Percentiles rank a stretch among this genome's conserved stretches.
Evolutionary conservation across 1,140 invertebrate species (phyloP).

Genomic region (Macrobrachium rosenbergii): DNA sequence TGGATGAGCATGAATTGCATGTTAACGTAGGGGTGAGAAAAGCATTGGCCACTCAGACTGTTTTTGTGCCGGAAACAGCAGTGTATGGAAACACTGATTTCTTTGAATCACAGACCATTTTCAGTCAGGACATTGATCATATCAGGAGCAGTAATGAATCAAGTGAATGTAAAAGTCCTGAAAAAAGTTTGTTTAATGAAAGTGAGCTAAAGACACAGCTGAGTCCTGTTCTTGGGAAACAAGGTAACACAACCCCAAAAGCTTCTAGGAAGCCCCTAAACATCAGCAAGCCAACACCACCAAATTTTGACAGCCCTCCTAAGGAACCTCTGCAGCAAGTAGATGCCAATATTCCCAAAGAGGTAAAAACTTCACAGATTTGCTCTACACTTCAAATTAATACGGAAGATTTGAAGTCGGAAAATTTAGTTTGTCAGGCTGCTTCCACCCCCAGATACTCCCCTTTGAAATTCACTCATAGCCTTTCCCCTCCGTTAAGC

Average conservation of each 20-base stretch:
- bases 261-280: background rate
- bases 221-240: slow-evolving; percentile 7
- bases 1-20: background rate
- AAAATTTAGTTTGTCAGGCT: background rate
- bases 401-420: no score
- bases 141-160: background rate
- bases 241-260: background rate
- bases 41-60: background rate
- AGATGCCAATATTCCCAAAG: background rate
- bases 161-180: background rate
- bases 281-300: background rate
- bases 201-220: background rate
- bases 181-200: background rate
- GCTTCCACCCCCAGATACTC: background rate
- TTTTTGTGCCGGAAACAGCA: background rate
- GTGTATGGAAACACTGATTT: background rate
- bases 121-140: background rate
- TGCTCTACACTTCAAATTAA: no score
- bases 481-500: background rate
- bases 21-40: background rate
- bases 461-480: background rate
- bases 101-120: background rate
- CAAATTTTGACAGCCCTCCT: background rate
- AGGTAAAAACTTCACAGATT: background rate
- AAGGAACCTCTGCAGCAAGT: background rate